Evolutionary conservation across 2,888 invertebrate genomes (phyloP).

Genomic region (Drosophila maculinotata): DNA sequence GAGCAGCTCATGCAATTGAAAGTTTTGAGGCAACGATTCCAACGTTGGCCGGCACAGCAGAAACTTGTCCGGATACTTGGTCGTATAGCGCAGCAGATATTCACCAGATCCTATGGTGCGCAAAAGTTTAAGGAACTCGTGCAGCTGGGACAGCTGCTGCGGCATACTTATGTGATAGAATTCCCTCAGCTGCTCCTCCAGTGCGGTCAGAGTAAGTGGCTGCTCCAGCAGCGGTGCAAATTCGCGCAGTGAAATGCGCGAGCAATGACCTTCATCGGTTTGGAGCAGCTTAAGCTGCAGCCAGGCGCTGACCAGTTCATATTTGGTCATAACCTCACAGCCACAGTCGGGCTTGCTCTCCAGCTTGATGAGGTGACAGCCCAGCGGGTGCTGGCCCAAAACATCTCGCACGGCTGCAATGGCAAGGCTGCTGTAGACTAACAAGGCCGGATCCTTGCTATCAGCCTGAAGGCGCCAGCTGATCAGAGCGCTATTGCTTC

Average conservation of each 20-base stretch:
- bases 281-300: slow-evolving; percentile 68
- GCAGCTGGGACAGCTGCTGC: slow-evolving; percentile 65
- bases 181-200: slow-evolving; percentile 69
- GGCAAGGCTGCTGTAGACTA: slow-evolving; percentile 58
- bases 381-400: slow-evolving; percentile 27
- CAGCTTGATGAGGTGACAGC: slow-evolving; percentile 73
- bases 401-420: slow-evolving; percentile 52
- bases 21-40: slow-evolving; percentile 57
- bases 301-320: slow-evolving; percentile 79
- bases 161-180: slow-evolving; percentile 63
- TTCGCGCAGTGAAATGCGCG: slow-evolving; percentile 63
- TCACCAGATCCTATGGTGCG: slow-evolving; percentile 60
- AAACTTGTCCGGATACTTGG: slow-evolving; percentile 74
- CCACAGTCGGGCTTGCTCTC: slow-evolving; percentile 82
- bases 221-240: slow-evolving; percentile 71
- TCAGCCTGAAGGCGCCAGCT: slow-evolving; percentile 63
- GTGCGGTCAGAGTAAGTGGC: slow-evolving; percentile 39
- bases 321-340: slow-evolving; percentile 80
- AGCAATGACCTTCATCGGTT: slow-evolving; percentile 52
- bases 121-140: slow-evolving; percentile 74
- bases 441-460: slow-evolving; percentile 9
- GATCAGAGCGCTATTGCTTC: slow-evolving; percentile 49
- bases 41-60: slow-evolving; percentile 68
- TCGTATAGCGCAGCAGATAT: slow-evolving; percentile 74
- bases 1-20: slow-evolving; percentile 66